phyloP scores from a whole-genome alignment of 2,797 vertebrate genomes.

The Ctenosaura bakeri region DNA sequence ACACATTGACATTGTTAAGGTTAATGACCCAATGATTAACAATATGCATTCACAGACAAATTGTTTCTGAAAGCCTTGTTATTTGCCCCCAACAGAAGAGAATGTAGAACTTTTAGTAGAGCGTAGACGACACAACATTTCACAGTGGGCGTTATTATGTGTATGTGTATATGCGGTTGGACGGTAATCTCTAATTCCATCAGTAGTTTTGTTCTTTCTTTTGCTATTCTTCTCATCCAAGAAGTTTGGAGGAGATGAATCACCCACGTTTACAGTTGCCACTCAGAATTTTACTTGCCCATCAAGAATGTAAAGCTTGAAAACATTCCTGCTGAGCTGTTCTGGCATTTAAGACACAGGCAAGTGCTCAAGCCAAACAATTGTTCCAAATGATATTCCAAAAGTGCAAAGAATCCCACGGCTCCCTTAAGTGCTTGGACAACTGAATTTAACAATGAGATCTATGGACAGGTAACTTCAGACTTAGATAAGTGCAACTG shows the following conservation, averaged over 20 bases:
- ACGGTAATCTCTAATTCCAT: background rate
- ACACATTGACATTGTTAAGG: constrained; percentile 85
- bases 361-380: background rate
- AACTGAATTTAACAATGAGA: no score
- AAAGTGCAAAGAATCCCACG: no score
- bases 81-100: constrained; percentile 49
- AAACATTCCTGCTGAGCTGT: background rate
- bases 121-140: background rate
- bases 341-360: background rate
- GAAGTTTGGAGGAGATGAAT: no score
- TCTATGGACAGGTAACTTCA: no score
- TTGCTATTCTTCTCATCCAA: background rate
- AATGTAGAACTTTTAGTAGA: background rate
- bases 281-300: background rate
- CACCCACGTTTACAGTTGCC: background rate
- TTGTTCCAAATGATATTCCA: background rate
- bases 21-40: constrained; percentile 84
- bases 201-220: background rate
- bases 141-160: background rate
- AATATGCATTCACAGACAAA: constrained; percentile 78
- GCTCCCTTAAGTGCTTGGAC: no score
- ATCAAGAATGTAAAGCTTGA: background rate
- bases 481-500: no score
- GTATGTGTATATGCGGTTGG: background rate
- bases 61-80: constrained; percentile 65